phyloP scores from a whole-genome alignment of 2,113 vertebrate species.

The Dasyprocta punctata region DNA sequence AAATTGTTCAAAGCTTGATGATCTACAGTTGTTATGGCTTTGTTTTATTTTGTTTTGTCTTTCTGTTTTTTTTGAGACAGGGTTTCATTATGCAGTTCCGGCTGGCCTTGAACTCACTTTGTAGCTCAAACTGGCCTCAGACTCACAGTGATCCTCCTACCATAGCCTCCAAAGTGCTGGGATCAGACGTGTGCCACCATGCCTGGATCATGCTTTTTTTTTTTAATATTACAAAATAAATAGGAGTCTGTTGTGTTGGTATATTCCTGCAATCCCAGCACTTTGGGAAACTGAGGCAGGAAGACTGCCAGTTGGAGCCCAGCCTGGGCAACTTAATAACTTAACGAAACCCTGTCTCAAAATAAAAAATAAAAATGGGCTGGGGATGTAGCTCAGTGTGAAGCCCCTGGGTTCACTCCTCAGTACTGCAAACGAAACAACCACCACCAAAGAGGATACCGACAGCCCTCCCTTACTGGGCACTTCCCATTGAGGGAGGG shows the following conservation, averaged over 20 bases:
- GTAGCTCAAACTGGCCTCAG: too few relatives aligned
- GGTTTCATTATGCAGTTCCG: too few relatives aligned
- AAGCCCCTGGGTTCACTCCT: not conserved
- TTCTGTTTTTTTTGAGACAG: not conserved
- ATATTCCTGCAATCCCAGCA: not conserved
- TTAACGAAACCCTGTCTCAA: not conserved
- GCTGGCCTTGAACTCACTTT: too few relatives aligned
- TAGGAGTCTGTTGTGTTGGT: not conserved
- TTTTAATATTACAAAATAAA: not conserved
- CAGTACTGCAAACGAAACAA: not conserved
- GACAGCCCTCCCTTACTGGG: not conserved
- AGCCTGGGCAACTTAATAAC: not conserved
- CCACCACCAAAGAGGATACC: not conserved
- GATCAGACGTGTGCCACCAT: too few relatives aligned
- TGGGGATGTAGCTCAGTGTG: not conserved
- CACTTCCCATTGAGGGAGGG: rapidly evolving
- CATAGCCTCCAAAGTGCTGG: too few relatives aligned
- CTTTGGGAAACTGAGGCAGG: not conserved
- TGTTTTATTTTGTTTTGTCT: not conserved
- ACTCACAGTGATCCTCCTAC: too few relatives aligned
- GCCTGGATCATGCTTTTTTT: not conserved
- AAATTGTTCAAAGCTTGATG: not conserved
- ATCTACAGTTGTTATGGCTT: not conserved
- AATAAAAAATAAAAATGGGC: not conserved
- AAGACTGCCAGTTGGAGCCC: not conserved